phyloP scores from a whole-genome alignment of 2,113 vertebrate species.

The Rhinogobius similis region DNA sequence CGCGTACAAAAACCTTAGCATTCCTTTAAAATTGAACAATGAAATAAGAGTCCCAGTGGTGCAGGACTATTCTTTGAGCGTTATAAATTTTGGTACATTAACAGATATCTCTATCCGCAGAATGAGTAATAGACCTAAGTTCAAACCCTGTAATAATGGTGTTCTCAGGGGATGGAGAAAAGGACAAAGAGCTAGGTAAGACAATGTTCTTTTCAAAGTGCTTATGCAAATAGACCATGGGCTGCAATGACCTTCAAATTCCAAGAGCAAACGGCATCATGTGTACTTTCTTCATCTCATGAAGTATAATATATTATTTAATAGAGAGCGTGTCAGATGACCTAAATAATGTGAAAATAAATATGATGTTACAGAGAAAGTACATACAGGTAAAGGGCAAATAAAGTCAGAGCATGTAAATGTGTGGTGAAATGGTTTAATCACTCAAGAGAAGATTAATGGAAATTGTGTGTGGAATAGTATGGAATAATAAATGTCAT shows the following conservation, averaged over 20 bases:
- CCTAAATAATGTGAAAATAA: no score
- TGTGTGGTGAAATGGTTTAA: neutral
- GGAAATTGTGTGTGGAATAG: neutral
- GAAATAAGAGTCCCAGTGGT: slow-evolving; percentile 45
- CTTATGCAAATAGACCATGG: slow-evolving; percentile 63
- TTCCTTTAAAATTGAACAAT: slow-evolving; percentile 41
- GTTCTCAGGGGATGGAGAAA: slow-evolving; percentile 49
- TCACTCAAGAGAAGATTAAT: neutral
- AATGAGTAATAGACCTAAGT: slow-evolving; percentile 40
- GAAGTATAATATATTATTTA: slow-evolving; percentile 61
- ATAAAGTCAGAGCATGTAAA: neutral
- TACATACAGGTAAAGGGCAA: slow-evolving; percentile 18
- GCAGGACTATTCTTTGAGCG: slow-evolving; percentile 32
- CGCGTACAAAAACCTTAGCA: slow-evolving; percentile 20
- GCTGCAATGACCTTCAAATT: slow-evolving; percentile 67
- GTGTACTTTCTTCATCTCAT: slow-evolving; percentile 67
- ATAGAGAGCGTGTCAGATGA: slow-evolving; percentile 63
- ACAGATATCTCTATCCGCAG: slow-evolving; percentile 42
- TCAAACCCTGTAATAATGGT: slow-evolving; percentile 48
- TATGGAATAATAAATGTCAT: neutral
- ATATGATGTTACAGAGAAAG: slow-evolving; percentile 14
- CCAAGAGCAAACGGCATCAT: slow-evolving; percentile 57
- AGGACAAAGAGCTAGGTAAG: slow-evolving; percentile 37
- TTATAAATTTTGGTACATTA: slow-evolving; percentile 40
- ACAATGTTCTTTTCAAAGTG: slow-evolving; percentile 46